phyloP scores from a whole-genome alignment of 2,113 vertebrate species.

The Bubo bubo region DNA sequence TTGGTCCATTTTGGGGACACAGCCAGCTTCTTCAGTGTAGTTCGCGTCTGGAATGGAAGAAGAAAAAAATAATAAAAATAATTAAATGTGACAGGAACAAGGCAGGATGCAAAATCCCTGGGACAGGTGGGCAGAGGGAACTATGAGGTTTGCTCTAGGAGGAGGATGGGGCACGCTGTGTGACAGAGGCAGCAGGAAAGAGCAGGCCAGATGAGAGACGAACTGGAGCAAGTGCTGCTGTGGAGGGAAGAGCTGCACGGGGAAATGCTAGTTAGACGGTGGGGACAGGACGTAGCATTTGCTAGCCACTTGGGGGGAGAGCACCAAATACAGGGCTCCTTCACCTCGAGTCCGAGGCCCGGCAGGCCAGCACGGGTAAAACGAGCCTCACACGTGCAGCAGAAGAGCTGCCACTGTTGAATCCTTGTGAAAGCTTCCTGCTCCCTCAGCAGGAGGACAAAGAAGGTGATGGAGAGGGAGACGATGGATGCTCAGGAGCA shows the following conservation, averaged over 20 bases:
- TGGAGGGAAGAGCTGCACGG: background rate
- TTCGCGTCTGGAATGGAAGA: slow-evolving; percentile 77
- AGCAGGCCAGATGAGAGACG: background rate
- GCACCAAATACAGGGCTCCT: background rate
- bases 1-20: slow-evolving; percentile 88
- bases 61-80: background rate
- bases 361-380: background rate
- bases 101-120: background rate
- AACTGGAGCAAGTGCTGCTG: background rate
- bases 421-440: background rate
- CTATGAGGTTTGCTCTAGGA: background rate
- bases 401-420: background rate
- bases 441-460: background rate
- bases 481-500: background rate
- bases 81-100: background rate
- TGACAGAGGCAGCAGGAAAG: background rate
- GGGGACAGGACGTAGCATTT: rapidly evolving
- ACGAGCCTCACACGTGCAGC: background rate
- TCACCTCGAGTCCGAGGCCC: rapidly evolving
- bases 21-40: slow-evolving; percentile 86
- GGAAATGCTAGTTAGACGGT: background rate
- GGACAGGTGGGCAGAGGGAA: background rate
- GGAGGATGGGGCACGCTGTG: rapidly evolving
- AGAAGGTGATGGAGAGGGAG: background rate
- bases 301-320: background rate